Evolutionary conservation across 2,888 invertebrate genomes (phyloP).

Genomic region (Polymixis lichenea): DNA sequence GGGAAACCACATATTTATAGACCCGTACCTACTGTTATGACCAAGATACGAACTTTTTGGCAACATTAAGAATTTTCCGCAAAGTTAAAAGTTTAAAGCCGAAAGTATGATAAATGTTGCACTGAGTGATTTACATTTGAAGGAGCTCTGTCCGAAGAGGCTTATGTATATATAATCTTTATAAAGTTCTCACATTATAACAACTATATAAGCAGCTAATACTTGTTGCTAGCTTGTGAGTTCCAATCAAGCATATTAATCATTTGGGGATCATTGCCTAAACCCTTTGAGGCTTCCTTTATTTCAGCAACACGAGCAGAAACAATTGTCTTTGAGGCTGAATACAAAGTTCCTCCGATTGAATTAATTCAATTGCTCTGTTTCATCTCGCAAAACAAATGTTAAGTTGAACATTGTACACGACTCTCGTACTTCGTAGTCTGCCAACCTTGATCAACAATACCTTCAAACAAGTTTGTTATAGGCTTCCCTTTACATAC

Average conservation of each 20-base stretch:
- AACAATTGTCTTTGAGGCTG: constrained; percentile 85
- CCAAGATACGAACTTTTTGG: constrained; percentile 38
- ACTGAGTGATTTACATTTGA: constrained; percentile 32
- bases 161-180: neutral
- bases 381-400: constrained; percentile 84
- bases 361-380: constrained; percentile 89
- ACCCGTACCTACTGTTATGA: constrained; percentile 19
- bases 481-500: constrained; percentile 68
- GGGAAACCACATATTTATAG: constrained; percentile 38
- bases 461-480: constrained; percentile 65
- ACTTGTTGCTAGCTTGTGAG: constrained; percentile 28
- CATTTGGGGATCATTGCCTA: constrained; percentile 77
- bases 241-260: constrained; percentile 69
- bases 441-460: constrained; percentile 74
- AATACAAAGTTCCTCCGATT: constrained; percentile 87
- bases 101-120: constrained; percentile 35
- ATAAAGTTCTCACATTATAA: constrained; percentile 11
- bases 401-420: constrained; percentile 84
- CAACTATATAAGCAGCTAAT: constrained; percentile 1
- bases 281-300: constrained; percentile 83
- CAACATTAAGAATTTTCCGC: constrained; percentile 15
- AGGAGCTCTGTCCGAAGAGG: neutral
- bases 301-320: constrained; percentile 82
- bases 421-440: constrained; percentile 71
- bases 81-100: constrained; percentile 30